phyloP scores from a whole-genome alignment of 23 tunicate species.

The Botrylloides violaceus region DNA sequence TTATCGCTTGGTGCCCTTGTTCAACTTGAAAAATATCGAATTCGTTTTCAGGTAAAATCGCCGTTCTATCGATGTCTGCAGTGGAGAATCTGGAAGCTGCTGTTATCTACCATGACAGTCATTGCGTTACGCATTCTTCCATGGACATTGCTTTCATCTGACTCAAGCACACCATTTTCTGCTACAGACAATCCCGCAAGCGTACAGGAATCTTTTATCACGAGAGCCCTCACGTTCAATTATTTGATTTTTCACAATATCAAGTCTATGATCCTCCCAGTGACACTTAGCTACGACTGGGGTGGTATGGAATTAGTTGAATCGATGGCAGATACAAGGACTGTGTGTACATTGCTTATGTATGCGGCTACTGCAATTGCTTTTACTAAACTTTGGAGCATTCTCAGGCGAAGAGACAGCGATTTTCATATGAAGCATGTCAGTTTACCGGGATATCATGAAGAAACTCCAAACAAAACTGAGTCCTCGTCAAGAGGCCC shows the following conservation, averaged over 20 bases:
- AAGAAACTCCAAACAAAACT: neutral
- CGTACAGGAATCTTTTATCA: constrained; percentile 22
- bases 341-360: constrained; percentile 26
- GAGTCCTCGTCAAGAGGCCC: neutral
- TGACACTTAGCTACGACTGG: constrained; percentile 70
- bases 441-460: no score
- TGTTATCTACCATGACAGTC: neutral
- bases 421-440: neutral
- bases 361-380: neutral
- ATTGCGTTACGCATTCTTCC: constrained; percentile 1
- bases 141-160: neutral
- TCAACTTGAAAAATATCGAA: no score
- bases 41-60: no score
- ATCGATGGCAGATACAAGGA: constrained; percentile 34
- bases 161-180: constrained; percentile 46
- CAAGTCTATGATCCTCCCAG: constrained; percentile 37
- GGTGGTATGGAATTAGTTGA: constrained; percentile 53
- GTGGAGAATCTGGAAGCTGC: neutral
- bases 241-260: constrained; percentile 43
- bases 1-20: no score
- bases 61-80: neutral
- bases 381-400: neutral
- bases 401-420: neutral
- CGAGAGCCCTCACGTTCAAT: constrained; percentile 52
- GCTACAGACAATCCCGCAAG: constrained; percentile 77